Conservation (phyloP, 2,113 vertebrate genomes). For the Oxyruncus cristatus region DNA sequence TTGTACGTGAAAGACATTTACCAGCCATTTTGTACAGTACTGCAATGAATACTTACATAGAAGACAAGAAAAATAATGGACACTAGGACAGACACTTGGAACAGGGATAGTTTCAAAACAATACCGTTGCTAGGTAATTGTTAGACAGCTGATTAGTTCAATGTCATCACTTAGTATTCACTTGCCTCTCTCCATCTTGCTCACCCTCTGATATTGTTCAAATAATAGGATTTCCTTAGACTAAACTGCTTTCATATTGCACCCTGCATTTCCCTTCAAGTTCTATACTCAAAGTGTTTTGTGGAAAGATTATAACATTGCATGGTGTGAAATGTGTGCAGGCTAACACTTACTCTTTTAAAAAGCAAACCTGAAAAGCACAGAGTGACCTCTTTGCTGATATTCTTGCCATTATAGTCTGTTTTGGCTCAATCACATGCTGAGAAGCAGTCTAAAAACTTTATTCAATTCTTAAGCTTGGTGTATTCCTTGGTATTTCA, state of each 20-base stretch:
- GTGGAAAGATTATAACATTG: background rate
- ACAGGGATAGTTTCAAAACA: background rate
- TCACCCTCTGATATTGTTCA: background rate
- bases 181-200: background rate
- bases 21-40: background rate
- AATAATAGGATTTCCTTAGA: background rate
- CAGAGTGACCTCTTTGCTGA: background rate
- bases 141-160: background rate
- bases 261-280: background rate
- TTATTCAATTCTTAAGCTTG: constrained; percentile 57
- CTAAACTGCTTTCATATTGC: background rate
- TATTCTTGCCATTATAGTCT: background rate
- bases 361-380: background rate
- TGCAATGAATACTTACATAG: background rate
- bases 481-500: constrained; percentile 36
- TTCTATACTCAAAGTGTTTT: background rate
- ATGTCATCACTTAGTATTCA: background rate
- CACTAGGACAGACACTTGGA: background rate
- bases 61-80: background rate
- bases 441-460: constrained; percentile 6
- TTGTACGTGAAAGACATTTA: background rate
- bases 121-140: background rate
- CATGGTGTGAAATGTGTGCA: background rate
- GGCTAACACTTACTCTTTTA: background rate
- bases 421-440: background rate